Evolutionary conservation across 23 tunicate species (phyloP), one percentile per base, ranked within the genome.

Genomic region (Aplidium turbinatum): DNA sequence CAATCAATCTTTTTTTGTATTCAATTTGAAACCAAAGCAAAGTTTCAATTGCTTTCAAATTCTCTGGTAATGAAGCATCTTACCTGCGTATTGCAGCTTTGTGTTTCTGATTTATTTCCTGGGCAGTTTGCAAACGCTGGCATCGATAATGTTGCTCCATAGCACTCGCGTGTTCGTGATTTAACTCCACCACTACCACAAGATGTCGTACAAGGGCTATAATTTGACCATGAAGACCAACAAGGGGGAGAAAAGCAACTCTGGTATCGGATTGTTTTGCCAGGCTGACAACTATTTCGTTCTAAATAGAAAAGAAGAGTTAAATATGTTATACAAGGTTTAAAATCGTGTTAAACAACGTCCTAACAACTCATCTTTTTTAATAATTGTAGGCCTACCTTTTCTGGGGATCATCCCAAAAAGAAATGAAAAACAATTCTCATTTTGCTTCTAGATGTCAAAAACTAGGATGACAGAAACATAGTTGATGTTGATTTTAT

Each of bases 221-320:
- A 87, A 16, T 24, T 61, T 45, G 85, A 47, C 94, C 94, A 87
- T 60, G 64, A 48, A 2, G 86, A 54, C 94, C 94, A 87, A 36
- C 86, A 73, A 6, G 77, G 72, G 4, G 58, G 73, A 5, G 81
- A 42, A 27, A 39, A 35, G 47, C 78, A 75, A 24, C 2, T 38
- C 46, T 68, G 35, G 70, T 55, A 80, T 32, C 38, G 53, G 21
- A 9, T 29, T 19, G 58, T 0, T 31, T n/a, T n/a, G 53, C 13
- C 45, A 23, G 61, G 50, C 47, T 38, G 68, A 30, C n/a, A 3
- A 1, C 72, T 2, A 1, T 36, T 4, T n/a, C n/a, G n/a, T n/a
- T n/a, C n/a, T n/a, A n/a, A n/a, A n/a, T n/a, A n/a, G n/a, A n/a
- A n/a, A n/a, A n/a, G n/a, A n/a, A n/a, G n/a, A n/a, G n/a, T n/a